Percentiles rank a stretch among this genome's conserved stretches.
These are phyloP conservation scores for Ornithoptera alexandrae DNA, from an alignment of 2,888 invertebrate genomes.

Conservation along the genomic window DNA sequence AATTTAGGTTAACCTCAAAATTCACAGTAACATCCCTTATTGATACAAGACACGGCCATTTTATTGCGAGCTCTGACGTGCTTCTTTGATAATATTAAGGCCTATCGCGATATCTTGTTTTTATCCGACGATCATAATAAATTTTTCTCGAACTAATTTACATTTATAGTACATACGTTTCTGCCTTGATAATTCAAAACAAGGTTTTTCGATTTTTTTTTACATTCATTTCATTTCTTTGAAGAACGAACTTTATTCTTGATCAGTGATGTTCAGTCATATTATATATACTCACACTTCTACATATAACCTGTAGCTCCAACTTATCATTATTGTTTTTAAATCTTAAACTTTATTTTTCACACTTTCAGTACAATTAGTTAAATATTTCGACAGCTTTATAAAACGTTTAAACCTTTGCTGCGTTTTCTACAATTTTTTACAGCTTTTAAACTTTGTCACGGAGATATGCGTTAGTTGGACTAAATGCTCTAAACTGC, in stretches of 20 bases:
- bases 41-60: slow-evolving; percentile 37
- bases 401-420: neutral
- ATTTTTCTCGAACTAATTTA: neutral
- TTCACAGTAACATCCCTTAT: slow-evolving; percentile 6
- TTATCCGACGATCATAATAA: neutral
- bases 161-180: neutral
- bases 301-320: no score
- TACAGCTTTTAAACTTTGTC: neutral
- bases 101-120: slow-evolving; percentile 42
- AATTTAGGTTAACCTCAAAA: slow-evolving; percentile 2
- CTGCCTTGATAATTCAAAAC: neutral
- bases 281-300: no score
- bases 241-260: no score
- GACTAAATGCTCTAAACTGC: slow-evolving; percentile 3
- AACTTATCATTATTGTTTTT: neutral
- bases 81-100: slow-evolving; percentile 56
- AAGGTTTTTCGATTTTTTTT: no score
- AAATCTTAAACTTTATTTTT: neutral
- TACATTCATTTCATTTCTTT: no score
- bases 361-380: neutral
- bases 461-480: slow-evolving; percentile 2
- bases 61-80: slow-evolving; percentile 58
- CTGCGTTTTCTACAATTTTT: neutral
- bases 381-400: neutral
- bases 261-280: no score